Evolutionary conservation across 2,113 vertebrate species (phyloP).

Genomic region (Sceloporus tristichus): DNA sequence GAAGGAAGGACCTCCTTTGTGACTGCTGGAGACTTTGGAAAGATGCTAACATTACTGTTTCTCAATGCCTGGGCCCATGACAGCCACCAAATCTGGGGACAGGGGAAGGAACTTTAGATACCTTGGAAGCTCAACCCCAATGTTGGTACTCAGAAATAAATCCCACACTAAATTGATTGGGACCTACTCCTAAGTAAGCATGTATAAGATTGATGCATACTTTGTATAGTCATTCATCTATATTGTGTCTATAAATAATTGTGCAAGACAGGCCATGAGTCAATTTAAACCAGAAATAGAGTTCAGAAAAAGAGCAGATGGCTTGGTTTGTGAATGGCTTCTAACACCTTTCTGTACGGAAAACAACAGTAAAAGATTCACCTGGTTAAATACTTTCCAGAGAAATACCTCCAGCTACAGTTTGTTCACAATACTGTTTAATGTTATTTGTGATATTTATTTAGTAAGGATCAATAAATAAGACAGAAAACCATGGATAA

Average conservation of each 20-base stretch:
- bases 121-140: too few species aligned
- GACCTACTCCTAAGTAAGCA: not conserved
- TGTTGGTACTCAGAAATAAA: not conserved
- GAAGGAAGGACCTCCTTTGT: too few species aligned
- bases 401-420: conserved; percentile 13
- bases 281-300: not conserved
- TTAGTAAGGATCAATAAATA: not conserved
- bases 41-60: too few species aligned
- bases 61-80: too few species aligned
- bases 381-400: not conserved
- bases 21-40: too few species aligned
- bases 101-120: too few species aligned
- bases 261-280: not conserved
- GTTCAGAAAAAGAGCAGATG: not conserved
- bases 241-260: not conserved
- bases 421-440: not conserved
- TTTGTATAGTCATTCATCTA: not conserved
- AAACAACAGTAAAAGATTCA: conserved; percentile 8
- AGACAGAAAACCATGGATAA: not conserved
- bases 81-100: too few species aligned
- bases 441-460: not conserved
- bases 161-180: not conserved
- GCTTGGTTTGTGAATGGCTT: not conserved
- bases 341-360: not conserved
- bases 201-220: not conserved